A percentile compares a stretch with the other conserved stretches of the same genome.
Evolutionary conservation across 2,113 vertebrate species (phyloP).

Genomic region (Bufo gargarizans): DNA sequence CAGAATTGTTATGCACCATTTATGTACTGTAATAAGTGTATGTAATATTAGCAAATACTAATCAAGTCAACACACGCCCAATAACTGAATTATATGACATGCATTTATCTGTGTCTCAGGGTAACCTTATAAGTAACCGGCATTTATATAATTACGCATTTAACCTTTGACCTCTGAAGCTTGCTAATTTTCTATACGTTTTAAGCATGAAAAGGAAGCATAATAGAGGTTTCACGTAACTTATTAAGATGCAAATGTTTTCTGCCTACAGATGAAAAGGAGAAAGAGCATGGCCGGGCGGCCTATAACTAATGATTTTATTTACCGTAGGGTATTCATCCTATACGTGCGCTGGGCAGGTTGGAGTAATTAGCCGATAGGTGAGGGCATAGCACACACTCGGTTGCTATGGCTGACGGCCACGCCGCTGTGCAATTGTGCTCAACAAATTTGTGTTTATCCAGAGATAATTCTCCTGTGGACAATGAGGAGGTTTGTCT

Average conservation of each 20-base stretch:
- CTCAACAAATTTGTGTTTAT: conserved; percentile 47
- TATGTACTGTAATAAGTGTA: no score
- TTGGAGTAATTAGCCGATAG: conserved; percentile 47
- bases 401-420: conserved; percentile 44
- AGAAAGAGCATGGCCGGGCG: conserved; percentile 4
- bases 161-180: conserved; percentile 9
- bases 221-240: conserved; percentile 12
- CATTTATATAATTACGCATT: conserved; percentile 37
- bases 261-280: conserved; percentile 25
- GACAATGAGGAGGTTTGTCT: conserved; percentile 52
- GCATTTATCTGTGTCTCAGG: conserved; percentile 24
- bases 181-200: conserved; percentile 28
- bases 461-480: conserved; percentile 51
- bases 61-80: not conserved
- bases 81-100: conserved; percentile 25
- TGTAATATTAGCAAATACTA: not conserved
- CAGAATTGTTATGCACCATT: no score
- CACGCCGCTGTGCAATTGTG: conserved; percentile 33
- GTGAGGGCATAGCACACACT: conserved; percentile 32
- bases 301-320: conserved; percentile 17
- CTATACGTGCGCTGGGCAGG: conserved; percentile 3
- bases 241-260: conserved; percentile 47
- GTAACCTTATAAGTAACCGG: not conserved
- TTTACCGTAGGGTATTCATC: conserved; percentile 10
- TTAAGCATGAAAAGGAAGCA: conserved; percentile 7